Base-by-base conservation (phyloP, 2,888 invertebrate genomes). In the Eulithis prunata region DNA sequence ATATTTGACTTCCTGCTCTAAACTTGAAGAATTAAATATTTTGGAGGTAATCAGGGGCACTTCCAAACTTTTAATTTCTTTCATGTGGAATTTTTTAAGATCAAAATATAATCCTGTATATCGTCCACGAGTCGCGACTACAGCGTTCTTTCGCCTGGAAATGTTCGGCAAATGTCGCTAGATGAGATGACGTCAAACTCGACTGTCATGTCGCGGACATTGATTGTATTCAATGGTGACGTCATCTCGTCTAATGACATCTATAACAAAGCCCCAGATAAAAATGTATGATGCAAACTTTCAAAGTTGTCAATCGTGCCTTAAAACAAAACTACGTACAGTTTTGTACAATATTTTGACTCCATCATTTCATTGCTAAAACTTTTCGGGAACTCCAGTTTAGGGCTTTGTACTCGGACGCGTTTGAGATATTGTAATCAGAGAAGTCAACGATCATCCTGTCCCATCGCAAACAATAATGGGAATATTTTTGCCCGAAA, bases 251-350 rank as follows among this genome's bases (percentile, higher is more conserved):
- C 49, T 21, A 41, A 11, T 41, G 41, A 5, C 10, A 41, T 41
- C 8, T 41, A 5, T 7, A 41, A 41, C 10, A 41, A 1, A 11
- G 41, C 41, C 41, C 41, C 61, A 61, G 60, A 58, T 60, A 63
- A 41, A 32, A 66, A 62, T 67, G 41, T 71, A 77, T 78, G 78
- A 78, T 78, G 73, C 77, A 74, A 21, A 21, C 21, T 21, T 21
- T 21, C 21, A 21, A 75, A 83, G 81, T 81, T 83, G 81, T 79
- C 76, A 81, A 83, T 82, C 84, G 90, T 90, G 90, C 90, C 90
- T 90, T 90, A 90, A 85, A 82, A 79, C 52, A 13, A 11, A 52
- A 41, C 59, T 43, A 52, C 10, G 72, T 69, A 66, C 75, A 82
- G 79, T 80, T 82, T 83, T 80, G 81, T 78, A 79, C 73, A 72